Conservation (phyloP, 2,888 invertebrate species). For the Drosophila tanythrix region DNA sequence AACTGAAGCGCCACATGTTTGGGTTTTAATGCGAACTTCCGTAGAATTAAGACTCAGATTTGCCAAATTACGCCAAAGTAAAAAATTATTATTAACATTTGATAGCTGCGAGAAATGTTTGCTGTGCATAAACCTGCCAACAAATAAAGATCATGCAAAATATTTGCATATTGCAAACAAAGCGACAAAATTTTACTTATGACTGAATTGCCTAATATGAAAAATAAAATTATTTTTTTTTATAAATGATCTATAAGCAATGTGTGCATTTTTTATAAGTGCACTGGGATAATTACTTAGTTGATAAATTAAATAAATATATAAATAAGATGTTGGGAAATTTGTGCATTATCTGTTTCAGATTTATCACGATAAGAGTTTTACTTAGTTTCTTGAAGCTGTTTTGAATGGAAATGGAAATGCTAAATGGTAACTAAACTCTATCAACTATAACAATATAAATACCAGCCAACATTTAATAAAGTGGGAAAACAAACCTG, state of each 20-base stretch:
- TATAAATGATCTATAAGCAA: neutral
- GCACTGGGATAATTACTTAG: neutral
- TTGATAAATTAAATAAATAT: neutral
- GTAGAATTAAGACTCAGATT: neutral
- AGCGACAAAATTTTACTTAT: neutral
- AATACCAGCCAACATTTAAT: neutral
- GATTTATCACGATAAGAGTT: neutral
- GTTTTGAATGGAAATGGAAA: neutral
- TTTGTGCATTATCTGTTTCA: neutral
- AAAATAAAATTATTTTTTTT: neutral
- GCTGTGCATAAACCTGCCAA: too few species aligned
- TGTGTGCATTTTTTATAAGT: neutral
- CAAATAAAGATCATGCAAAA: neutral
- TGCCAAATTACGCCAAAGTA: neutral
- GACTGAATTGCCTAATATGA: neutral
- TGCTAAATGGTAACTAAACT: neutral
- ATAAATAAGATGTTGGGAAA: neutral
- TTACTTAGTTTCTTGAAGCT: neutral
- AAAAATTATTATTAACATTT: neutral
- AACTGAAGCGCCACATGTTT: conserved; percentile 7
- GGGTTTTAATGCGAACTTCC: neutral
- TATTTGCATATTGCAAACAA: neutral
- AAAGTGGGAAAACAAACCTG: conserved; percentile 17
- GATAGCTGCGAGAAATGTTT: neutral
- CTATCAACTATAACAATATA: neutral